Evolutionary conservation across 2,797 vertebrate species (phyloP).

Genomic region (Austrolebias charrua): DNA sequence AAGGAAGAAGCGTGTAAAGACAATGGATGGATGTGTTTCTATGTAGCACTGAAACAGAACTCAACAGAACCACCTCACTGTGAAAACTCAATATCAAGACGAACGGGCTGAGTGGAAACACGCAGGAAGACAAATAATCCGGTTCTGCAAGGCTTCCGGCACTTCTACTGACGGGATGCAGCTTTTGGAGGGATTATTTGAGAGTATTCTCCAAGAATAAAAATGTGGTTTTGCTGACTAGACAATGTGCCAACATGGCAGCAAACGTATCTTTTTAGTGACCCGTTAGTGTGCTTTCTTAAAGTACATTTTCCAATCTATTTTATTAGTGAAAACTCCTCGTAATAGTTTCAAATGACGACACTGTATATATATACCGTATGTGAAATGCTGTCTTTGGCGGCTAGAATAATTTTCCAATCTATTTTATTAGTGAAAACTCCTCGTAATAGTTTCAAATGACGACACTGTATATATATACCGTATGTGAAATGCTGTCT

Average conservation of each 20-base stretch:
- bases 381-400: constrained; percentile 60
- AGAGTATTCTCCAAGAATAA: constrained; percentile 12
- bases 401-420: too few species aligned
- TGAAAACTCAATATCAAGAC: constrained; percentile 56
- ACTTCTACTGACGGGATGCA: constrained; percentile 20
- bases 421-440: constrained; percentile 49
- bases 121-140: constrained; percentile 31
- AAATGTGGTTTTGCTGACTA: constrained; percentile 27
- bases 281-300: constrained; percentile 40
- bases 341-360: constrained; percentile 40
- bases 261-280: constrained; percentile 38
- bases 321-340: constrained; percentile 52
- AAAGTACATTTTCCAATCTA: constrained; percentile 40
- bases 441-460: constrained; percentile 44
- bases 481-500: constrained; percentile 59
- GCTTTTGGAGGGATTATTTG: constrained; percentile 11
- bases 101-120: neutral
- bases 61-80: constrained; percentile 62
- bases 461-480: constrained; percentile 64
- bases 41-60: constrained; percentile 37
- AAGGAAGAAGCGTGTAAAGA: neutral
- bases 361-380: constrained; percentile 71
- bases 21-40: constrained; percentile 5
- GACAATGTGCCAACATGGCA: constrained; percentile 50
- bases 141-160: constrained; percentile 15